Evolutionary conservation across 2,797 vertebrate genomes (phyloP).

Genomic region (Gambelia wislizenii): DNA sequence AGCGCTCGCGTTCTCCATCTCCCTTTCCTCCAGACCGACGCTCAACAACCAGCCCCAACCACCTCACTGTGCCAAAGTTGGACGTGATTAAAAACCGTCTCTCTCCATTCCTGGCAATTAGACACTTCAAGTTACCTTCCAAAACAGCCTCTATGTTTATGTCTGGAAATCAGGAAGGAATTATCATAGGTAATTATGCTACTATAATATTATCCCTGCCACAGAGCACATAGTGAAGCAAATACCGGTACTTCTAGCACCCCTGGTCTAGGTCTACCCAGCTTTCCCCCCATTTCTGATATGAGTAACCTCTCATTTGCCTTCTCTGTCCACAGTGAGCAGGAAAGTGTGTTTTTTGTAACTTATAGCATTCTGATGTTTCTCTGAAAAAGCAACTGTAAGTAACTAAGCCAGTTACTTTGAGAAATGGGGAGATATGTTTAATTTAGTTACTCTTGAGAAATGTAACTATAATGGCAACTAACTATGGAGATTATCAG

Average conservation of each 20-base stretch:
- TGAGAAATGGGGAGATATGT: no score
- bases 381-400: no score
- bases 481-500: no score
- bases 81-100: conserved; percentile 55
- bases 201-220: background rate
- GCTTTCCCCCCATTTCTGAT: background rate
- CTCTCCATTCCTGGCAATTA: conserved; percentile 74
- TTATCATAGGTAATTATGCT: conserved; percentile 82
- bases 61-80: conserved; percentile 71
- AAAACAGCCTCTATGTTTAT: conserved; percentile 85
- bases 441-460: no score
- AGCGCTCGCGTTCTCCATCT: conserved; percentile 68
- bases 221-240: background rate
- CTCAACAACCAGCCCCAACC: conserved; percentile 55
- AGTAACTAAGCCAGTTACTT: no score
- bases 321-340: background rate
- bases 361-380: no score
- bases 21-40: conserved; percentile 27
- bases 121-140: conserved; percentile 76
- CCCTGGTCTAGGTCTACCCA: background rate
- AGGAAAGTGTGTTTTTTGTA: no score
- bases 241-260: background rate
- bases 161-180: conserved; percentile 76
- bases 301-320: background rate
- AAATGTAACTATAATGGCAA: no score